Evolutionary conservation across 2,888 invertebrate species (phyloP).

Genomic region (Rutpela maculata): DNA sequence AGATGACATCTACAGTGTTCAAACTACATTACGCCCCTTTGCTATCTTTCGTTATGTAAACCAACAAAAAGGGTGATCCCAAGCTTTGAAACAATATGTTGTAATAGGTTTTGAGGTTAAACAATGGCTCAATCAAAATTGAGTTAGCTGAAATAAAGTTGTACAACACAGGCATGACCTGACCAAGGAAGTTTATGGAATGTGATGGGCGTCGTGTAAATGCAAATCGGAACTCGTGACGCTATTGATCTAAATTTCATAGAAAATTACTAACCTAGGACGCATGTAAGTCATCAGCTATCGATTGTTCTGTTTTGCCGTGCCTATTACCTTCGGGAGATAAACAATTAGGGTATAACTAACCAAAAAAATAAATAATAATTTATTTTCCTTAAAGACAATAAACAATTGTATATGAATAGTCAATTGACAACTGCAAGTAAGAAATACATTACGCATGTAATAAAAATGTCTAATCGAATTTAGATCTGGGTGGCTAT

Average conservation of each 20-base stretch:
- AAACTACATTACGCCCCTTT: conserved; percentile 29
- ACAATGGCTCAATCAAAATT: conserved; percentile 33
- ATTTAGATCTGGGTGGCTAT: too few relatives aligned
- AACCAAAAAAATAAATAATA: too few relatives aligned
- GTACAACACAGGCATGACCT: neutral
- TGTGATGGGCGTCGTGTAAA: conserved; percentile 20
- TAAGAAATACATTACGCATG: too few relatives aligned
- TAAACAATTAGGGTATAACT: neutral
- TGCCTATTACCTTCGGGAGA: neutral
- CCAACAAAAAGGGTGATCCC: conserved; percentile 29
- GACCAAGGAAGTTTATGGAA: conserved; percentile 23
- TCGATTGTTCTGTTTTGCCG: conserved; percentile 22
- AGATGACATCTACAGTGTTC: conserved; percentile 18
- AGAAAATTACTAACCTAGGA: conserved; percentile 20
- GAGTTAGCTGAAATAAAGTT: conserved; percentile 32
- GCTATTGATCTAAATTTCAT: conserved; percentile 35
- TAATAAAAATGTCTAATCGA: too few relatives aligned
- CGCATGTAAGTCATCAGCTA: conserved; percentile 16
- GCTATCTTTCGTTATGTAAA: conserved; percentile 24
- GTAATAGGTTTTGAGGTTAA: conserved; percentile 37
- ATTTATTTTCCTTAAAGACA: too few relatives aligned
- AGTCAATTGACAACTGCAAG: too few relatives aligned
- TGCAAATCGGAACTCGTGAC: conserved; percentile 25
- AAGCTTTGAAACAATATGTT: conserved; percentile 29
- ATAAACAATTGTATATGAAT: too few relatives aligned